phyloP scores from a whole-genome alignment of 2,113 vertebrate genomes.

The Pandion haliaetus region DNA sequence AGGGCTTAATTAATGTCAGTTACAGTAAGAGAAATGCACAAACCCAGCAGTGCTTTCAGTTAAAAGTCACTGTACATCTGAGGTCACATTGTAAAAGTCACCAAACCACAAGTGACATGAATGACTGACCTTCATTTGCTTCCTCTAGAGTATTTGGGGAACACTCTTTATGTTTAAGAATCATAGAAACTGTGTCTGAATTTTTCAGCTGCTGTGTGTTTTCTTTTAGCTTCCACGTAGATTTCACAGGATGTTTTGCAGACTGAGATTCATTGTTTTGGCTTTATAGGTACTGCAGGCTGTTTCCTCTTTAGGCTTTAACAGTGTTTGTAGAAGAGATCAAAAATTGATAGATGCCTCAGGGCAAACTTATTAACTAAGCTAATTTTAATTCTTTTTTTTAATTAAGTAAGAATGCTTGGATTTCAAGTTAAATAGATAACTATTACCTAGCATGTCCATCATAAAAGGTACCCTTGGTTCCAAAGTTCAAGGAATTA shows the following conservation, averaged over 20 bases:
- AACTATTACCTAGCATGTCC: not conserved
- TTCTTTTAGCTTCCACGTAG: not conserved
- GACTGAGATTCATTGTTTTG: not conserved
- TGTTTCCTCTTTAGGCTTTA: constrained; percentile 2
- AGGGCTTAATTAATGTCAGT: not conserved
- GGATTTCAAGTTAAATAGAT: not conserved
- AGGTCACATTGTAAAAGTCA: not conserved
- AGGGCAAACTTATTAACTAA: not conserved
- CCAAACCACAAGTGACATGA: not conserved
- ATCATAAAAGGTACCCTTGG: not conserved
- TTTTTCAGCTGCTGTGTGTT: not conserved
- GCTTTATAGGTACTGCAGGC: not conserved
- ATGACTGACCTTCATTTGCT: not conserved
- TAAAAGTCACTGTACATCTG: not conserved
- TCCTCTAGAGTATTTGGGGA: not conserved
- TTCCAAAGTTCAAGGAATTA: not conserved
- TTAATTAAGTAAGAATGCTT: not conserved
- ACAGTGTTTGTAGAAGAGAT: not conserved
- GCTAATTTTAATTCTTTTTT: not conserved
- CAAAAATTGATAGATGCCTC: not conserved
- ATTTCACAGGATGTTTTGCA: constrained; percentile 19
- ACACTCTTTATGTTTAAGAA: not conserved
- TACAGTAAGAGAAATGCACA: not conserved
- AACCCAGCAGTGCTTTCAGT: not conserved
- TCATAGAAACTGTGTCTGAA: not conserved